A percentile compares a stretch with the other conserved stretches of the same genome.
phyloP scores from a whole-genome alignment of 2,113 vertebrate genomes.

The Mesocricetus auratus region DNA sequence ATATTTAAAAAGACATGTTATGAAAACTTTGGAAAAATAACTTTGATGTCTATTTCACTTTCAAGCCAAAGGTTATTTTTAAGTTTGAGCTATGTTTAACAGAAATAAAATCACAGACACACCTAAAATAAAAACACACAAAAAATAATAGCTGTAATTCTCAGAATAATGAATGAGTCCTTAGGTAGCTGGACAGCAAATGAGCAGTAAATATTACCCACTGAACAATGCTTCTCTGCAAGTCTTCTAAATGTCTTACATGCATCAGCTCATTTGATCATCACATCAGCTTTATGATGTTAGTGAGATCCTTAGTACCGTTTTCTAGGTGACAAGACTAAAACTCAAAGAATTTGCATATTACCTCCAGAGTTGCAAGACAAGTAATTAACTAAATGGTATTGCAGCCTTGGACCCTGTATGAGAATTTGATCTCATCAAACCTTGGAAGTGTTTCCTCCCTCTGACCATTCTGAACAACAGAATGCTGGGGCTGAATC shows the following conservation, averaged over 20 bases:
- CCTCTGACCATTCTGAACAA: too few relatives aligned
- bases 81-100: not conserved
- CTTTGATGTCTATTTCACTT: conserved; percentile 13
- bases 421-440: not conserved
- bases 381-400: not conserved
- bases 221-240: conserved; percentile 9
- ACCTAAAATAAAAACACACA: conserved; percentile 29
- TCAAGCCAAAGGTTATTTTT: conserved; percentile 20
- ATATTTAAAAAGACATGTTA: not conserved
- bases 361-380: not conserved
- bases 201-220: conserved; percentile 5
- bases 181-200: not conserved
- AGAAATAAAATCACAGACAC: conserved; percentile 44
- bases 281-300: not conserved
- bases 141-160: conserved; percentile 55
- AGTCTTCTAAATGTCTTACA: not conserved
- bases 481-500: too few relatives aligned
- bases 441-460: not conserved
- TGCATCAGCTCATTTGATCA: conserved; percentile 7
- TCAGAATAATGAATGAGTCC: conserved; percentile 13
- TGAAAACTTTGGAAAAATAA: not conserved
- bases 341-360: not conserved
- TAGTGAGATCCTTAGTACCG: not conserved
- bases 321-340: not conserved
- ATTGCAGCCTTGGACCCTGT: not conserved